phyloP scores from a whole-genome alignment of 2,113 vertebrate genomes.

The Pedetes capensis region DNA sequence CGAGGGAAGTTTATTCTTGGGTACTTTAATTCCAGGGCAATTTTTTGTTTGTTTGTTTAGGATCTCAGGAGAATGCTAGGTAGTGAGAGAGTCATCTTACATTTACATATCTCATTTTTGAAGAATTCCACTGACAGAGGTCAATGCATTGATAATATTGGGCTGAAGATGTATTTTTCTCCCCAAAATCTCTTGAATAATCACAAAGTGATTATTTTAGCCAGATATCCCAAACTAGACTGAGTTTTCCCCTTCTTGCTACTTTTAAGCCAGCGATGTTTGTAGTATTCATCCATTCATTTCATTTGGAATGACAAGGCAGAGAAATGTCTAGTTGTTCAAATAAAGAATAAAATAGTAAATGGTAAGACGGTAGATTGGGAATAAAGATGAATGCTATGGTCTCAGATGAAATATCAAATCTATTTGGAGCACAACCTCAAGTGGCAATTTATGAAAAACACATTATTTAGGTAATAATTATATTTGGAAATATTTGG shows the following conservation, averaged over 20 bases:
- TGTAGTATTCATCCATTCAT: background rate
- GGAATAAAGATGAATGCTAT: background rate
- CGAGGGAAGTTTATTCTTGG: background rate
- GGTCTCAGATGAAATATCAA: background rate
- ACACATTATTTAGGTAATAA: background rate
- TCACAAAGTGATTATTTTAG: background rate
- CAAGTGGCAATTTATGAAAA: slow-evolving; percentile 7
- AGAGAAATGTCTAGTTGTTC: background rate
- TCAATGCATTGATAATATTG: background rate
- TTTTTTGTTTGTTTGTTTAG: background rate
- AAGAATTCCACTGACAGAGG: background rate
- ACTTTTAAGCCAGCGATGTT: background rate
- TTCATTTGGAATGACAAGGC: background rate
- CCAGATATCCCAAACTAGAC: background rate
- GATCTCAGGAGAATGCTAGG: background rate
- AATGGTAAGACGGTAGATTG: background rate
- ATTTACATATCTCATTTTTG: background rate
- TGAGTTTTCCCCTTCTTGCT: background rate
- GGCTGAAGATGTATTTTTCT: background rate
- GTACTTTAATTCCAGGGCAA: background rate
- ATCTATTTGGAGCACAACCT: background rate
- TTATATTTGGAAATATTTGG: slow-evolving; percentile 1
- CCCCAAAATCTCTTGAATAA: background rate
- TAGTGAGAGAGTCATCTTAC: background rate
- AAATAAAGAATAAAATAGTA: slow-evolving; percentile 13